Conservation (phyloP, 2,113 vertebrate genomes). For the Ophiodon elongatus region DNA sequence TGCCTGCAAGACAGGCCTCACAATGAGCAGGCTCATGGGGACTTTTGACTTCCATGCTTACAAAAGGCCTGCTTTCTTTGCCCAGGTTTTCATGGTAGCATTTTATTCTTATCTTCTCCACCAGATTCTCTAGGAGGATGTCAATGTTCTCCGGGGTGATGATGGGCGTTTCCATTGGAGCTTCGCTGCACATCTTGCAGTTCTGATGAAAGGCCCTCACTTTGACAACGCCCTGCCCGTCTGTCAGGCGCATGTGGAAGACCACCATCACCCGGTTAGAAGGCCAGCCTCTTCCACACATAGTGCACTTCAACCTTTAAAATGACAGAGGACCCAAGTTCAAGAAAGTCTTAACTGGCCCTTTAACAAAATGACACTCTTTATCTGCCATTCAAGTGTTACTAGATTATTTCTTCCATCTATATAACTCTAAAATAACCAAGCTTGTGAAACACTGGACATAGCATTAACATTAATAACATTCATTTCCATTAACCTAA, state of each 20-base stretch:
- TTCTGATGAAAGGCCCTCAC: conserved; percentile 82
- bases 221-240: conserved; percentile 48
- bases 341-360: neutral
- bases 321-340: neutral
- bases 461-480: neutral
- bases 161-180: conserved; percentile 74
- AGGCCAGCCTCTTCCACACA: conserved; percentile 82
- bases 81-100: conserved; percentile 76
- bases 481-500: neutral
- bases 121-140: conserved; percentile 84
- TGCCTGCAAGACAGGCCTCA: conserved; percentile 82
- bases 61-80: neutral
- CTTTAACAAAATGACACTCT: neutral
- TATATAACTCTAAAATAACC: neutral
- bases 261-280: conserved; percentile 82
- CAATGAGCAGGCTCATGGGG: conserved; percentile 83
- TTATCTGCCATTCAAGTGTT: neutral
- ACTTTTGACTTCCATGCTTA: conserved; percentile 47
- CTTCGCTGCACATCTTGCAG: conserved; percentile 59
- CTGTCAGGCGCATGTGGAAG: conserved; percentile 61
- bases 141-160: conserved; percentile 79
- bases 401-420: neutral
- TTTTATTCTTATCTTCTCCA: conserved; percentile 84
- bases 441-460: neutral
- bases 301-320: conserved; percentile 85